Evolutionary conservation across 2,888 invertebrate genomes (phyloP).

Genomic region (Chymomyza caudatula): DNA sequence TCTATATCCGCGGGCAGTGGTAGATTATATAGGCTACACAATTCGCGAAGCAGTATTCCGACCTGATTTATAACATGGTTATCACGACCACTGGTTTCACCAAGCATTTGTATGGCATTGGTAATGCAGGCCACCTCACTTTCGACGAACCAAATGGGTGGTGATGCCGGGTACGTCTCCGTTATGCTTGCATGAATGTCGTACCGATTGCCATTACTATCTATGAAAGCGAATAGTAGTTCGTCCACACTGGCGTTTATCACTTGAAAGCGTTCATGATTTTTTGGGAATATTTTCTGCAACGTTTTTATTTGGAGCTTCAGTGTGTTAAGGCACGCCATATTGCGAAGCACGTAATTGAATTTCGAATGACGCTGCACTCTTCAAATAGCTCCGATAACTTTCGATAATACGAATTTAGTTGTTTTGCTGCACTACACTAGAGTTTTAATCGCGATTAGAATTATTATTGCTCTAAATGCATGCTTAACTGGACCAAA

Average conservation of each 20-base stretch:
- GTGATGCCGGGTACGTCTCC: conserved; percentile 98
- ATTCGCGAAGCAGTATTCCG: conserved; percentile 92
- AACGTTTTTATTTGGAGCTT: conserved; percentile 99
- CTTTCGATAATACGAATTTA: no score
- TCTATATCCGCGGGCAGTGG: conserved; percentile 95
- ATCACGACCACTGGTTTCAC: conserved; percentile 92
- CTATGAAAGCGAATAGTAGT: conserved; percentile 97
- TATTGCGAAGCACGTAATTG: conserved; percentile 65
- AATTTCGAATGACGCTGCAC: no score
- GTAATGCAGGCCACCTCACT: conserved; percentile 97
- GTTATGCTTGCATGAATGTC: conserved; percentile 99
- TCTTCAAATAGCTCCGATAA: no score
- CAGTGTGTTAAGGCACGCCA: conserved; percentile 96
- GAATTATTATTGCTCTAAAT: no score
- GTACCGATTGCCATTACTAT: conserved; percentile 95
- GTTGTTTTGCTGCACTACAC: no score
- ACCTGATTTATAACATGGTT: conserved; percentile 94
- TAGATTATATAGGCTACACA: conserved; percentile 94
- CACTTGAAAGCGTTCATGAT: conserved; percentile 98
- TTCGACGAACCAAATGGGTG: conserved; percentile 99
- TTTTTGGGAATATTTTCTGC: conserved; percentile 96
- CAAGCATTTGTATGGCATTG: conserved; percentile 95
- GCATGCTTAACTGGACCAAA: no score
- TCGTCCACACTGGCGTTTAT: conserved; percentile 99
- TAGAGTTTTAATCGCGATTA: no score